These are phyloP conservation scores for Charadrius vociferus DNA, from an alignment of 2,113 vertebrate species.

Conservation along the genomic window DNA sequence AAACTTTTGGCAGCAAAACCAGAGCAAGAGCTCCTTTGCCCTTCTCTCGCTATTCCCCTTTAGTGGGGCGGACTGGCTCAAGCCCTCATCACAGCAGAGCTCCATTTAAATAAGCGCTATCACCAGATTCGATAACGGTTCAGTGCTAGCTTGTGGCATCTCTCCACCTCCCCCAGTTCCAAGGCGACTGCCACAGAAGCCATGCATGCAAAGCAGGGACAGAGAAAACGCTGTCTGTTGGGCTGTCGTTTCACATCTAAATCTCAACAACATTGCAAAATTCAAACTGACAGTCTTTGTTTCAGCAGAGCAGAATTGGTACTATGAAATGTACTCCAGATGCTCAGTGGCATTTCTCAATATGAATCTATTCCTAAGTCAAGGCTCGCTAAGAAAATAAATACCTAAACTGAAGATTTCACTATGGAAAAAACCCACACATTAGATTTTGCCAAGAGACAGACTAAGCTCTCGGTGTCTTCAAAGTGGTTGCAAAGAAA, in stretches of 20 bases:
- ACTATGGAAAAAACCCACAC: not conserved
- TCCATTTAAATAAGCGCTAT: not conserved
- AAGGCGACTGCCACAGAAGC: not conserved
- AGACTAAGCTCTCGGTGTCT: not conserved
- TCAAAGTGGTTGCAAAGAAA: not conserved
- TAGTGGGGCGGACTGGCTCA: not conserved
- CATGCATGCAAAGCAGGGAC: not conserved
- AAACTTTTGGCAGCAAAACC: not conserved
- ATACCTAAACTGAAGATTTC: slow-evolving; percentile 42
- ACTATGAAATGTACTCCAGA: slow-evolving; percentile 64
- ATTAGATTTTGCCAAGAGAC: not conserved
- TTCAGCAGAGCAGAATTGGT: slow-evolving; percentile 51
- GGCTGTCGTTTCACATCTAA: slow-evolving; percentile 53
- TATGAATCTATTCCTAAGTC: slow-evolving; percentile 54
- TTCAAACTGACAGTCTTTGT: slow-evolving; percentile 64
- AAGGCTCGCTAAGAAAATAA: slow-evolving; percentile 45
- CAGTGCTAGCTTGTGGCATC: not conserved
- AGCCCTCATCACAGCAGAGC: not conserved
- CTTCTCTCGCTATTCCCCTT: not conserved
- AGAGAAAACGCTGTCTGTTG: not conserved
- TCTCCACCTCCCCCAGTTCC: not conserved
- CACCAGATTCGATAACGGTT: accelerated
- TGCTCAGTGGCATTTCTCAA: slow-evolving; percentile 71
- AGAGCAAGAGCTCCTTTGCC: not conserved
- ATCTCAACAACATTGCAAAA: slow-evolving; percentile 36